Conservation (phyloP, 2,888 invertebrate species). For the Ophioninae sp. region DNA sequence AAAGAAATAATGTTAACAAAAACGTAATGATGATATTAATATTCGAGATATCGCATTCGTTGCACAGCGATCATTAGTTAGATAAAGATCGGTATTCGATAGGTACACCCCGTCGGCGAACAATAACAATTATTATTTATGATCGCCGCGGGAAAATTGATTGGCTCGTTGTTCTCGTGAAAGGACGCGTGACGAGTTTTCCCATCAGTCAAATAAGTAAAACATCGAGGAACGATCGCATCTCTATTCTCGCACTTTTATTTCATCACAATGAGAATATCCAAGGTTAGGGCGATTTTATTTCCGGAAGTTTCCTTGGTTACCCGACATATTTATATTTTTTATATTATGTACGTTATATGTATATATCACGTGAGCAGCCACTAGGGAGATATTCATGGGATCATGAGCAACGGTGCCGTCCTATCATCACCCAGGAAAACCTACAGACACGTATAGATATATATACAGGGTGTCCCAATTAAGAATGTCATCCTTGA, state of each 20-base stretch:
- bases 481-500: no score
- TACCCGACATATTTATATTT: not conserved
- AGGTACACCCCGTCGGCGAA: not conserved
- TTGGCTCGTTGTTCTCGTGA: conserved; percentile 34
- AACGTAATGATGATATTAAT: not conserved
- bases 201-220: conserved; percentile 36
- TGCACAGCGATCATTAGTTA: not conserved
- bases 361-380: conserved; percentile 40
- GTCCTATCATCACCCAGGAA: conserved; percentile 40
- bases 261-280: conserved; percentile 55
- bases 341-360: not conserved
- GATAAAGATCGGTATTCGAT: conserved; percentile 1
- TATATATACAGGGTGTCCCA: no score
- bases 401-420: conserved; percentile 69
- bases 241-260: conserved; percentile 24
- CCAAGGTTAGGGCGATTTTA: conserved; percentile 18
- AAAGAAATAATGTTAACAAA: not conserved
- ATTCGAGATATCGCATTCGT: not conserved
- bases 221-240: conserved; percentile 22
- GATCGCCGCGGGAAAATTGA: conserved; percentile 25
- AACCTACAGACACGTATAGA: no score
- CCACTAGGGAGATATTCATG: conserved; percentile 65
- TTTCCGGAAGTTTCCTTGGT: conserved; percentile 31
- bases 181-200: conserved; percentile 47
- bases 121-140: conserved; percentile 3